These are phyloP conservation scores for Drosophila buzzatii DNA, from an alignment of 2,888 invertebrate species.

Conservation along the genomic window DNA sequence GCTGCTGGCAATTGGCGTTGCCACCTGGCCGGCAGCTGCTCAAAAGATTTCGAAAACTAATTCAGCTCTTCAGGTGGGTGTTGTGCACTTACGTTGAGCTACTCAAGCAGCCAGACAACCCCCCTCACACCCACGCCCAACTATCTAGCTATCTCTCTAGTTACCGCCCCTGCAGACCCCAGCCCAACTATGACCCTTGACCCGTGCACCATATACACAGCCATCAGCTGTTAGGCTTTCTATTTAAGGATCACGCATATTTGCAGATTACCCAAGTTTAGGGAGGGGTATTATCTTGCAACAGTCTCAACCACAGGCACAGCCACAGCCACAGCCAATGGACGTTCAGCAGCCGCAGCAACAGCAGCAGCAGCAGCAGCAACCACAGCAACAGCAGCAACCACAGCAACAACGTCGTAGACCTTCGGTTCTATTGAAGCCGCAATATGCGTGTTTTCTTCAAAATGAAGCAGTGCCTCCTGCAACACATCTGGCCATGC, in stretches of 20 bases:
- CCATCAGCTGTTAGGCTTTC: constrained; percentile 49
- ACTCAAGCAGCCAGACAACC: constrained; percentile 46
- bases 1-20: constrained; percentile 41
- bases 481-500: constrained; percentile 26
- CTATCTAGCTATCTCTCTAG: constrained; percentile 18
- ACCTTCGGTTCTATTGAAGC: constrained; percentile 79
- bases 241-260: constrained; percentile 73
- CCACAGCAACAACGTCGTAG: constrained; percentile 49
- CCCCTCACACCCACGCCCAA: neutral
- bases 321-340: constrained; percentile 9
- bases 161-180: neutral
- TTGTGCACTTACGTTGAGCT: constrained; percentile 16
- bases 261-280: constrained; percentile 85
- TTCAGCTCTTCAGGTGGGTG: constrained; percentile 83
- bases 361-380: neutral
- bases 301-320: constrained; percentile 44
- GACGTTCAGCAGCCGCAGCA: constrained; percentile 5
- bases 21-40: constrained; percentile 64
- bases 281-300: constrained; percentile 83
- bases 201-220: constrained; percentile 21
- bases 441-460: constrained; percentile 83
- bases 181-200: constrained; percentile 15
- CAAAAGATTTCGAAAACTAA: constrained; percentile 80
- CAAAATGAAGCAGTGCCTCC: constrained; percentile 58
- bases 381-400: constrained; percentile 4